These are phyloP conservation scores for Agrilus mali DNA, from an alignment of 2,888 invertebrate species.

Conservation along the genomic window DNA sequence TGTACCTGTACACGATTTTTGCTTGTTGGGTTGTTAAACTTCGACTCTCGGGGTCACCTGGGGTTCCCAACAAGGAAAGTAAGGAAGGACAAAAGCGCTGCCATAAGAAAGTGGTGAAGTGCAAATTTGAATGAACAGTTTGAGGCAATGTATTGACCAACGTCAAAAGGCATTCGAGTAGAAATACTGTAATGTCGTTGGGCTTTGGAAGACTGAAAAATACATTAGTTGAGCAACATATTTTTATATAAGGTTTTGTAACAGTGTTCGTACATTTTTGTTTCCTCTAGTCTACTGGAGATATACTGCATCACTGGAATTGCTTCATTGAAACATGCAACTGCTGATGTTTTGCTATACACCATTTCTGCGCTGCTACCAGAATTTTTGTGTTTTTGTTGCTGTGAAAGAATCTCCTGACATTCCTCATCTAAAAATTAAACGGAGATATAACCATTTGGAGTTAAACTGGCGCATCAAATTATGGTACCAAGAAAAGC, in stretches of 20 bases:
- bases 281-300: conserved; percentile 72
- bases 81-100: conserved; percentile 85
- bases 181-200: conserved; percentile 57
- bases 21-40: conserved; percentile 74
- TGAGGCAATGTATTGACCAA: conserved; percentile 73
- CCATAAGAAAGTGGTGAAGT: conserved; percentile 83
- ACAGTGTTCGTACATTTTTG: conserved; percentile 45
- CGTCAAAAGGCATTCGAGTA: conserved; percentile 77
- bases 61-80: conserved; percentile 78
- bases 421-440: conserved; percentile 55
- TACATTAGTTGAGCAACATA: neutral
- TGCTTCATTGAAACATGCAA: conserved; percentile 80
- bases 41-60: conserved; percentile 64
- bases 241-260: neutral
- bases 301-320: conserved; percentile 83
- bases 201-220: conserved; percentile 46
- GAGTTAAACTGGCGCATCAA: neutral
- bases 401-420: conserved; percentile 49
- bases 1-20: conserved; percentile 78
- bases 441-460: no score
- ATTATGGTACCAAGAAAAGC: conserved; percentile 53
- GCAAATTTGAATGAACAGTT: conserved; percentile 69
- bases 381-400: conserved; percentile 35
- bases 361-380: conserved; percentile 41
- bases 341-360: conserved; percentile 49